Evolutionary conservation across 2,888 invertebrate genomes (phyloP).

Genomic region (Phasia obesa): DNA sequence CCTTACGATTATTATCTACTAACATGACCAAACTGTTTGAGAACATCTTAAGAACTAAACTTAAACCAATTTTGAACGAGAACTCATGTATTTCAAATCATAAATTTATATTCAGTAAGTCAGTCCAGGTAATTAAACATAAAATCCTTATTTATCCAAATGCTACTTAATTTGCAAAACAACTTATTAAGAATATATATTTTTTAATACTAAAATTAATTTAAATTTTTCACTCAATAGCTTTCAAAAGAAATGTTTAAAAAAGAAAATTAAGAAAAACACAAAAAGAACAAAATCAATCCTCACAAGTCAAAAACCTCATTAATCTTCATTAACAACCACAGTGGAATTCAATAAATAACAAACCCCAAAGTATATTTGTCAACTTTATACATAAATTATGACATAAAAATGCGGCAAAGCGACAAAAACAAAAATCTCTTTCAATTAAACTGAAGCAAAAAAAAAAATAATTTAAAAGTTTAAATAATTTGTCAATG

Average conservation of each 20-base stretch:
- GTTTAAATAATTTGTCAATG: conserved; percentile 54
- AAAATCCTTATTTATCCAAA: too few relatives aligned
- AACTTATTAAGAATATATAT: too few relatives aligned
- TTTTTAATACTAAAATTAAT: too few relatives aligned
- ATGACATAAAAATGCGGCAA: conserved; percentile 30
- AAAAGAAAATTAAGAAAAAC: not conserved
- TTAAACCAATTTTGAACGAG: too few relatives aligned
- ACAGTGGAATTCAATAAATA: conserved; percentile 11
- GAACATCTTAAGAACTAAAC: too few relatives aligned
- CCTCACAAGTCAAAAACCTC: conserved; percentile 49
- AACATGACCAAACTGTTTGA: too few relatives aligned
- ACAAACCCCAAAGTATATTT: not conserved
- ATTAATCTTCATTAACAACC: conserved; percentile 53
- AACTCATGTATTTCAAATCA: too few relatives aligned
- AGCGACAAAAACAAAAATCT: conserved; percentile 20
- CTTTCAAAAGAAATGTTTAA: not conserved
- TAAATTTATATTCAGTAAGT: too few relatives aligned
- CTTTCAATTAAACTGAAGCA: conserved; percentile 41
- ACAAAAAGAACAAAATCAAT: conserved; percentile 1
- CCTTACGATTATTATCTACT: too few relatives aligned
- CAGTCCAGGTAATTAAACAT: too few relatives aligned
- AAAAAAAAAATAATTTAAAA: conserved; percentile 31
- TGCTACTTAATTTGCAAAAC: too few relatives aligned
- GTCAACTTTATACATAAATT: conserved; percentile 45
- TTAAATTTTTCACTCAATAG: too few relatives aligned